phyloP scores from a whole-genome alignment of 2,888 invertebrate species.

The Odontothrips loti region DNA sequence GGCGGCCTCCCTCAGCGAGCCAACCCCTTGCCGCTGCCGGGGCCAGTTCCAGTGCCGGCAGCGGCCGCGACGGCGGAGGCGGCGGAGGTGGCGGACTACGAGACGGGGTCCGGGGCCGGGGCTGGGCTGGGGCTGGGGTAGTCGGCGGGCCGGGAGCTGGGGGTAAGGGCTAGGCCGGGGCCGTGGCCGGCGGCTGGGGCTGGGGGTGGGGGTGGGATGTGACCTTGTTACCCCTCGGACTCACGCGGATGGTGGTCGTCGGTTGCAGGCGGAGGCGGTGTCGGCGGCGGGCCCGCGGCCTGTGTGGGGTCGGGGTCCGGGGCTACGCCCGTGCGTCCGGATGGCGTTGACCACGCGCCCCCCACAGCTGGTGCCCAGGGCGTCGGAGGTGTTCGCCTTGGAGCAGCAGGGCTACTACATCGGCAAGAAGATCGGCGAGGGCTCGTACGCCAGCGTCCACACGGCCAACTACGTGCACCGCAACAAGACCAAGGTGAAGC shows the following conservation, averaged over 20 bases:
- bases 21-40: background rate
- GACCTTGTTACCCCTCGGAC: background rate
- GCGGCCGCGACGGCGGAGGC: background rate
- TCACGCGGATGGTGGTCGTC: too few species aligned
- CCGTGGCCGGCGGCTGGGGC: too few species aligned
- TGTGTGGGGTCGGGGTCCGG: too few species aligned
- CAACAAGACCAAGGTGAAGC: slow-evolving; percentile 58
- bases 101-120: background rate
- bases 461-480: slow-evolving; percentile 76
- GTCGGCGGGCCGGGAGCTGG: background rate
- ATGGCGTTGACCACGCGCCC: slow-evolving; percentile 39
- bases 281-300: background rate
- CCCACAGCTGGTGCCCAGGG: slow-evolving; percentile 69
- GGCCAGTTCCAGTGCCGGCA: background rate
- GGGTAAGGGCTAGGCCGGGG: background rate
- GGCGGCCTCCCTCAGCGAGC: background rate
- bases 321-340: background rate
- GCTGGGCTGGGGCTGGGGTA: background rate
- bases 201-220: background rate
- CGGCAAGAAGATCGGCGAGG: slow-evolving; percentile 84
- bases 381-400: slow-evolving; percentile 79
- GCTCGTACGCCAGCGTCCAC: slow-evolving; percentile 86
- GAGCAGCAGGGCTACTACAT: slow-evolving; percentile 79
- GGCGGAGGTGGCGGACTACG: background rate
- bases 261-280: background rate